These are phyloP conservation scores for Andrena dorsata DNA, from an alignment of 2,888 invertebrate species.

Conservation along the genomic window DNA sequence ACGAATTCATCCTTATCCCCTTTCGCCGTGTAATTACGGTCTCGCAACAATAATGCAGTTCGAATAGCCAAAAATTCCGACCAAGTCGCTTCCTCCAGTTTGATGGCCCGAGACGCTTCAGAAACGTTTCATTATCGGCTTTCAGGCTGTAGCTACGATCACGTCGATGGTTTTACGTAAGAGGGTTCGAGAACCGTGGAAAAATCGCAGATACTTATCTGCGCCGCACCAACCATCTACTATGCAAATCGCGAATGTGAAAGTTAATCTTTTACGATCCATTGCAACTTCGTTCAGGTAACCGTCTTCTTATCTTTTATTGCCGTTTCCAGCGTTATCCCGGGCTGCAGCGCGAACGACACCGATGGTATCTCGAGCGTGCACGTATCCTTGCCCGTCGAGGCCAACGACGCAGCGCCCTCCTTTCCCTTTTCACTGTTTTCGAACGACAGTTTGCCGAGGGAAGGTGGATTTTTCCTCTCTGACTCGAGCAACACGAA, in stretches of 20 bases:
- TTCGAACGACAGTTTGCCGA: neutral
- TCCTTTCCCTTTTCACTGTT: slow-evolving; percentile 4
- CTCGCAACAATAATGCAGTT: slow-evolving; percentile 41
- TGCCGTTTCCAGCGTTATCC: slow-evolving; percentile 28
- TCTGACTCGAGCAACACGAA: neutral
- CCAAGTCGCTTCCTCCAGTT: neutral
- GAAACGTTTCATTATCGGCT: slow-evolving; percentile 34
- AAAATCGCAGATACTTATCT: slow-evolving; percentile 14
- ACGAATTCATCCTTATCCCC: slow-evolving; percentile 54
- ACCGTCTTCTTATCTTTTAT: slow-evolving; percentile 54
- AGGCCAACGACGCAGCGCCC: neutral
- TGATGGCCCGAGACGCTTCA: neutral
- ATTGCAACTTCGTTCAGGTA: slow-evolving; percentile 39
- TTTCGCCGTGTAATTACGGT: slow-evolving; percentile 35
- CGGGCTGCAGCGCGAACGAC: slow-evolving; percentile 27
- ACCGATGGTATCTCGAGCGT: slow-evolving; percentile 37
- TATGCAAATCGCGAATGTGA: slow-evolving; percentile 55
- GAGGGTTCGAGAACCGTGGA: no score
- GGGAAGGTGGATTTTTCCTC: neutral
- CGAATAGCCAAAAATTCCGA: slow-evolving; percentile 35
- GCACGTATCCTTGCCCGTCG: neutral
- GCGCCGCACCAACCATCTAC: slow-evolving; percentile 17
- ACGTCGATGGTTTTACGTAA: slow-evolving; percentile 16
- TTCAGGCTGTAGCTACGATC: neutral
- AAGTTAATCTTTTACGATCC: slow-evolving; percentile 63